phyloP scores from a whole-genome alignment of 2,888 invertebrate genomes.

The Merodon equestris region DNA sequence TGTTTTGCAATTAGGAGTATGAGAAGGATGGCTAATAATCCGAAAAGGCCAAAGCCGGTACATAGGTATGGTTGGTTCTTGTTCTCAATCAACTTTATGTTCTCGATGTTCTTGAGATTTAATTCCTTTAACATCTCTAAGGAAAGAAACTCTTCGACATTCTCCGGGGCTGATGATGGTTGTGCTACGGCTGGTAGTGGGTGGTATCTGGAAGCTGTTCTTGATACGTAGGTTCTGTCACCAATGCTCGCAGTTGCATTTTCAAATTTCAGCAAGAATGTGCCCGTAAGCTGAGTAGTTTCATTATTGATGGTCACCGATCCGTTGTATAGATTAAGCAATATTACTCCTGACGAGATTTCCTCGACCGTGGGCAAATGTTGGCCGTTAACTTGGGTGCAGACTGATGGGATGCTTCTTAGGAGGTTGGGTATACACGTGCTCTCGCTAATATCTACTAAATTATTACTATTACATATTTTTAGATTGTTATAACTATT shows the following conservation, averaged over 20 bases:
- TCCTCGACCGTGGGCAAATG: slow-evolving; percentile 27
- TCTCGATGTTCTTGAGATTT: slow-evolving; percentile 1
- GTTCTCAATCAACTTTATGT: slow-evolving; percentile 7
- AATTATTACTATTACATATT: too few species aligned
- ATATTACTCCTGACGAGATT: slow-evolving; percentile 1
- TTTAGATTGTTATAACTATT: too few species aligned
- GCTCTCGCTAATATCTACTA: too few species aligned
- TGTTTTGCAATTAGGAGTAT: slow-evolving; percentile 2
- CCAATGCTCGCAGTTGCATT: slow-evolving; percentile 1
- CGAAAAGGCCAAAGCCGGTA: slow-evolving; percentile 10
- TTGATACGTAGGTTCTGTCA: slow-evolving; percentile 2
- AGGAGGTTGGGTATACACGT: too few species aligned
- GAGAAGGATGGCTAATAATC: slow-evolving; percentile 7
- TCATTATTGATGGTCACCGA: slow-evolving; percentile 4
- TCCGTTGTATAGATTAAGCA: slow-evolving; percentile 7
- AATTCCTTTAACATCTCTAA: slow-evolving; percentile 20
- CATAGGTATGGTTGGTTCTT: slow-evolving; percentile 14
- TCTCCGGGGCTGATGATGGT: slow-evolving; percentile 14
- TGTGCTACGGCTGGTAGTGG: slow-evolving; percentile 16
- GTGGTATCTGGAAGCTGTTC: slow-evolving; percentile 9
- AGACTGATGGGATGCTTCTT: slow-evolving; percentile 1
- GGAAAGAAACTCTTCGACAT: slow-evolving; percentile 12
- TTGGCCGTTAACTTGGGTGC: slow-evolving; percentile 24
- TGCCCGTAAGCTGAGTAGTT: not conserved
- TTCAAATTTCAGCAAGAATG: slow-evolving; percentile 1